phyloP scores from a whole-genome alignment of 1,140 invertebrate genomes.

The Calephelis nemesis region DNA sequence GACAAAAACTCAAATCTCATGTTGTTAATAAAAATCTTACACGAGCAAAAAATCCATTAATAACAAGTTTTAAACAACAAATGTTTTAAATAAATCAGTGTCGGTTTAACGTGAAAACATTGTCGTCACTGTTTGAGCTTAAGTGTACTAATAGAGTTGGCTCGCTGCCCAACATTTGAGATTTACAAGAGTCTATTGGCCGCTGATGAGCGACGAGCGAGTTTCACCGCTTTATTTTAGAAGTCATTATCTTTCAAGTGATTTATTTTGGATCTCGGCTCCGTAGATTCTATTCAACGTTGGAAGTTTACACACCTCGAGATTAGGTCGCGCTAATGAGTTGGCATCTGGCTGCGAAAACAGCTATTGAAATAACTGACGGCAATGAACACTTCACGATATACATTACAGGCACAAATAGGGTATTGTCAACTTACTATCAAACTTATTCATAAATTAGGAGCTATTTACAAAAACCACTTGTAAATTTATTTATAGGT shows the following conservation, averaged over 20 bases:
- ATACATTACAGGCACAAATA: conserved; percentile 39
- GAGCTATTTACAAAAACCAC: neutral
- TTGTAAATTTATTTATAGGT: conserved; percentile 3
- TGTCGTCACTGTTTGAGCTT: conserved; percentile 46
- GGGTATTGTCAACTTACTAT: conserved; percentile 35
- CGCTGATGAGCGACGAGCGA: conserved; percentile 61
- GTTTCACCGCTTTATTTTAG: conserved; percentile 73
- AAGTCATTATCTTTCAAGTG: conserved; percentile 73
- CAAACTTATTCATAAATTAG: neutral
- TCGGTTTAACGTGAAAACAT: conserved; percentile 41
- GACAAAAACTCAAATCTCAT: conserved; percentile 51
- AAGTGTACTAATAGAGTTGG: conserved; percentile 64
- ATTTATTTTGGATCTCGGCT: conserved; percentile 66
- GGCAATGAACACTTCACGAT: conserved; percentile 57
- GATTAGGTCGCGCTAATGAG: conserved; percentile 58
- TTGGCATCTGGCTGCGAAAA: conserved; percentile 47
- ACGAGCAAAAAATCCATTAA: conserved; percentile 32
- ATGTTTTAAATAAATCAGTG: conserved; percentile 31
- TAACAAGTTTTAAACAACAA: conserved; percentile 6
- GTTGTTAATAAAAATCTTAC: conserved; percentile 42
- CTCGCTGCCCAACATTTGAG: conserved; percentile 45
- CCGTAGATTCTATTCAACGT: conserved; percentile 3
- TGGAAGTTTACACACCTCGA: conserved; percentile 51
- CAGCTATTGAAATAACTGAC: conserved; percentile 48
- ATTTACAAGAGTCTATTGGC: conserved; percentile 58